Conservation (phyloP, 2,888 invertebrate species). For the Noctua comes region DNA sequence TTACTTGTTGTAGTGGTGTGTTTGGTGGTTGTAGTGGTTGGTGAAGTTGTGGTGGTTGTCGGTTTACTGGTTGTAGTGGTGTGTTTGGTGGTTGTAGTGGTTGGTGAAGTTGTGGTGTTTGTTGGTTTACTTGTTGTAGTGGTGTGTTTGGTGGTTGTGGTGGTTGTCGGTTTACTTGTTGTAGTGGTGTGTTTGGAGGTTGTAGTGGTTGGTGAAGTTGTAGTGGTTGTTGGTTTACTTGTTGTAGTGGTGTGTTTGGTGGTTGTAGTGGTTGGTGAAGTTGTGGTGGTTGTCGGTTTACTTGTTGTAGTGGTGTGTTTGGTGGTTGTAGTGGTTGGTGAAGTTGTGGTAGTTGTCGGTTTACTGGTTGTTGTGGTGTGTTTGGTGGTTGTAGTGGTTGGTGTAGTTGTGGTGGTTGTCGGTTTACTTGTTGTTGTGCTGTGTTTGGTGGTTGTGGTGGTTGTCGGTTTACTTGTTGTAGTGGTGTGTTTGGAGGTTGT, state of each 20-base stretch:
- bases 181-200: not conserved
- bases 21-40: not conserved
- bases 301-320: not conserved
- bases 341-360: not conserved
- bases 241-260: not conserved
- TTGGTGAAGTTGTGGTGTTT: not conserved
- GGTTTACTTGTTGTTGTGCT: not conserved
- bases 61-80: rapidly evolving
- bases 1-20: not conserved
- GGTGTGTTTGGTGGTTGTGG: not conserved
- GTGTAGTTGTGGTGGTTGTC: not conserved
- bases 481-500: not conserved
- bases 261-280: not conserved
- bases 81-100: not conserved
- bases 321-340: not conserved
- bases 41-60: not conserved
- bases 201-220: not conserved
- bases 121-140: not conserved
- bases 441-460: not conserved
- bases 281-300: not conserved
- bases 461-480: not conserved
- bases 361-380: not conserved
- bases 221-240: not conserved
- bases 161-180: no score
- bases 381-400: not conserved